phyloP scores from a whole-genome alignment of 2,113 vertebrate species.

The Narcine bancroftii region DNA sequence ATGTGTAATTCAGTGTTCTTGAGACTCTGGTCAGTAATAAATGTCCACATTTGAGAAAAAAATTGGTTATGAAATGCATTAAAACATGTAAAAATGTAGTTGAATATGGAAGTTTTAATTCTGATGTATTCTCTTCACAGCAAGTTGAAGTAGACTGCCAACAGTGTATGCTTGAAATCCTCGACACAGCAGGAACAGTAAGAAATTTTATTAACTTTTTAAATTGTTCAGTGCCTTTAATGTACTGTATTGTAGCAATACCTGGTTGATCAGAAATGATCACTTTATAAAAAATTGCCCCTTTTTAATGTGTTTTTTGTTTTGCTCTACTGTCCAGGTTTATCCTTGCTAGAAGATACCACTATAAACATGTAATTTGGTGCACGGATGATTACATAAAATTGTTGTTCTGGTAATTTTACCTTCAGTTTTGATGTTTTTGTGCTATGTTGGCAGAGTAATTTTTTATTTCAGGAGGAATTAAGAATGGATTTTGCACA shows the following conservation, averaged over 20 bases:
- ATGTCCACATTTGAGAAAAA: no score
- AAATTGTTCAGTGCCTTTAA: neutral
- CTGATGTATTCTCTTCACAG: conserved; percentile 49
- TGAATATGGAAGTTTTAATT: neutral
- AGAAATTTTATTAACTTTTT: conserved; percentile 48
- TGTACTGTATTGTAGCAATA: neutral
- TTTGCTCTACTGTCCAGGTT: neutral
- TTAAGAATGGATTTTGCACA: neutral
- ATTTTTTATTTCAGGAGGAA: neutral
- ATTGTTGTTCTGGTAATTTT: neutral
- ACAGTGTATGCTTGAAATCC: conserved; percentile 99
- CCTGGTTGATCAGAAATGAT: neutral
- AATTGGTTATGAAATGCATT: neutral
- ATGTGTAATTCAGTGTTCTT: neutral
- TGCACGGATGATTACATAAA: neutral
- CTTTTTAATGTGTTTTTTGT: neutral
- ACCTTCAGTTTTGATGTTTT: neutral
- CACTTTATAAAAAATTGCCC: no score
- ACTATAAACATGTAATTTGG: neutral
- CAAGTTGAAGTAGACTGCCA: conserved; percentile 98
- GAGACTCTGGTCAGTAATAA: neutral
- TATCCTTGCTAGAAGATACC: neutral
- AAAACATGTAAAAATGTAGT: neutral
- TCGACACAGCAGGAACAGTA: conserved; percentile 96
- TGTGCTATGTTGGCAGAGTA: neutral